These are phyloP conservation scores for Saturnia pavonia DNA, from an alignment of 2,888 invertebrate genomes.

Conservation along the genomic window DNA sequence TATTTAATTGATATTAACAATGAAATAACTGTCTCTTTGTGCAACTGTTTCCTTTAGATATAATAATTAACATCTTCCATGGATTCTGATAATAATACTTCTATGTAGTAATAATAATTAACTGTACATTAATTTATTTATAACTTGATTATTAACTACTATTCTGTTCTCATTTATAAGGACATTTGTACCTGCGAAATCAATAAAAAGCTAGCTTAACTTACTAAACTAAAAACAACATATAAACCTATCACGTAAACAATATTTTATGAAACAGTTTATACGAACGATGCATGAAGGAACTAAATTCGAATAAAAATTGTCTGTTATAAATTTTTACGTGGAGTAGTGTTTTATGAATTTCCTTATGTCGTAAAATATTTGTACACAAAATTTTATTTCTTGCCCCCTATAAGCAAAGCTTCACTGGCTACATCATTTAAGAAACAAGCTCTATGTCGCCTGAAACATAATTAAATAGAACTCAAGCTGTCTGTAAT, in stretches of 20 bases:
- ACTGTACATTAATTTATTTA: no score
- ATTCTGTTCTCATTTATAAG: not conserved
- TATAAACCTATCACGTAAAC: not conserved
- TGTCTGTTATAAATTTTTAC: slow-evolving; percentile 3
- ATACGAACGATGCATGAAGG: slow-evolving; percentile 15
- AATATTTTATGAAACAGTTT: slow-evolving; percentile 1
- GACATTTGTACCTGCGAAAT: not conserved
- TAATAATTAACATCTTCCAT: no score
- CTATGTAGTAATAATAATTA: no score
- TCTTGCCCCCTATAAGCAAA: not conserved
- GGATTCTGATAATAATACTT: no score
- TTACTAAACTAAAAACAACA: slow-evolving; percentile 6
- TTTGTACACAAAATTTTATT: slow-evolving; percentile 3
- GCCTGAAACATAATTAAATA: not conserved
- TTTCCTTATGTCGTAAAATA: slow-evolving; percentile 12
- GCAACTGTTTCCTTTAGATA: no score
- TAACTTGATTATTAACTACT: not conserved
- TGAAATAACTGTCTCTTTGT: no score
- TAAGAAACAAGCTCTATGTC: not conserved
- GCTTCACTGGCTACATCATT: not conserved
- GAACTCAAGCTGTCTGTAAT: not conserved
- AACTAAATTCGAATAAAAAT: slow-evolving; percentile 21
- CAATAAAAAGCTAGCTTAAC: not conserved
- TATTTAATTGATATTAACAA: no score
- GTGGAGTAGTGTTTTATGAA: slow-evolving; percentile 14